Evolutionary conservation across 2,888 invertebrate genomes (phyloP).

Genomic region (Drosophila dives): DNA sequence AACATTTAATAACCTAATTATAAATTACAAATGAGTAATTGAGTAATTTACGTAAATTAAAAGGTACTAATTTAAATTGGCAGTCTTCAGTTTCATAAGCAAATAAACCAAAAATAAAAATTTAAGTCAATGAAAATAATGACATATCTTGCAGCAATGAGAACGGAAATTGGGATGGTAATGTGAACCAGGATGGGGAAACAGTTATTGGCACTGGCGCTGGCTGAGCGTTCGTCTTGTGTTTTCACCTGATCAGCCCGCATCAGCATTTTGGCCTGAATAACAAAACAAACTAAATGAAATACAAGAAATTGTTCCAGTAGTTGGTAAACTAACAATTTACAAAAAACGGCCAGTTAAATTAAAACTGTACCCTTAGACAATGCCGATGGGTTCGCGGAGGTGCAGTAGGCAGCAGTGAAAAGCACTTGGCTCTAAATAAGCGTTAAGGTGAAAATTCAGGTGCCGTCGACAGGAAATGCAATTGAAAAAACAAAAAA

Average conservation of each 20-base stretch:
- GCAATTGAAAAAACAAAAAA: conserved; percentile 41
- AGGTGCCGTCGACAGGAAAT: conserved; percentile 75
- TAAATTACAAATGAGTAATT: not conserved
- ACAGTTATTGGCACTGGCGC: conserved; percentile 19
- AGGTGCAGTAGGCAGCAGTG: not conserved
- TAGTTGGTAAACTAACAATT: conserved; percentile 57
- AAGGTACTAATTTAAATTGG: not conserved
- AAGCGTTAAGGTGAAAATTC: conserved; percentile 79
- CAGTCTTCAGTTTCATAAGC: not conserved
- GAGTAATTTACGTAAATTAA: not conserved
- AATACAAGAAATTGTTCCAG: conserved; percentile 62
- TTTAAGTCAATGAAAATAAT: conserved; percentile 58
- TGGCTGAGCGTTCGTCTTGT: conserved; percentile 20
- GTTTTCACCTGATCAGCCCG: conserved; percentile 83
- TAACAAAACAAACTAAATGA: conserved; percentile 54
- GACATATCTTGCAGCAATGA: conserved; percentile 32
- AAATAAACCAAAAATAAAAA: not conserved
- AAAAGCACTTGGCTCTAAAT: conserved; percentile 54
- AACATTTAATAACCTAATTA: not conserved
- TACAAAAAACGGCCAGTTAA: conserved; percentile 43
- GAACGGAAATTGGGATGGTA: conserved; percentile 24
- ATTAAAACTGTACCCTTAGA: conserved; percentile 34
- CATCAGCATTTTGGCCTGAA: conserved; percentile 73
- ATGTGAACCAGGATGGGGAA: conserved; percentile 10
- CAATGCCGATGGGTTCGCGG: conserved; percentile 15